Percentiles rank a stretch among this genome's conserved stretches.
These are phyloP conservation scores for Tragelaphus scriptus DNA, from an alignment of 2,113 vertebrate genomes.

Conservation along the genomic window DNA sequence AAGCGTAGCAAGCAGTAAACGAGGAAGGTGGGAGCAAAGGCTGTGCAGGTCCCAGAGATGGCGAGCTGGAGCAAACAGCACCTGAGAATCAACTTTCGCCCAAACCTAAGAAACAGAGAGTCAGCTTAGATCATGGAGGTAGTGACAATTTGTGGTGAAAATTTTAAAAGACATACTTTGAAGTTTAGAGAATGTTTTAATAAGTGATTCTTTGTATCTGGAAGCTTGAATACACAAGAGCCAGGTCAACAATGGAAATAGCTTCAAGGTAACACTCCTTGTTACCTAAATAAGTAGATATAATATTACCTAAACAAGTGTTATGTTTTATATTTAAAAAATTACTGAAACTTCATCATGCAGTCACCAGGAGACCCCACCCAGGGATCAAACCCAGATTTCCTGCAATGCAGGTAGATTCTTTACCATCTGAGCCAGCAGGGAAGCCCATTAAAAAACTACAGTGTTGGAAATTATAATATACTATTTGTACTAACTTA, in stretches of 20 bases:
- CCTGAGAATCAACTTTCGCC: conserved; percentile 71
- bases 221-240: not conserved
- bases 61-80: conserved; percentile 69
- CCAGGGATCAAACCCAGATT: not conserved
- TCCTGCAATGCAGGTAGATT: not conserved
- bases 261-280: not conserved
- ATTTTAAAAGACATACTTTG: not conserved
- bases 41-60: conserved; percentile 63
- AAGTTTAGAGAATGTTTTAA: not conserved
- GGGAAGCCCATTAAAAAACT: not conserved
- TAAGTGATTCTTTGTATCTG: not conserved
- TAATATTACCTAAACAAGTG: not conserved
- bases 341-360: not conserved
- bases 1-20: conserved; percentile 74
- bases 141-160: not conserved
- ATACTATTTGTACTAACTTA: not conserved
- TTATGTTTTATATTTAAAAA: not conserved
- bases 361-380: not conserved
- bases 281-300: not conserved
- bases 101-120: conserved; percentile 66
- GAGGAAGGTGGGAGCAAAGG: conserved; percentile 67
- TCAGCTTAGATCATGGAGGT: not conserved
- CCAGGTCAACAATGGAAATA: not conserved
- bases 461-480: not conserved
- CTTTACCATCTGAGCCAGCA: not conserved